Base-by-base conservation (phyloP, 2,113 vertebrate genomes). In the Oncorhynchus keta region DNA sequence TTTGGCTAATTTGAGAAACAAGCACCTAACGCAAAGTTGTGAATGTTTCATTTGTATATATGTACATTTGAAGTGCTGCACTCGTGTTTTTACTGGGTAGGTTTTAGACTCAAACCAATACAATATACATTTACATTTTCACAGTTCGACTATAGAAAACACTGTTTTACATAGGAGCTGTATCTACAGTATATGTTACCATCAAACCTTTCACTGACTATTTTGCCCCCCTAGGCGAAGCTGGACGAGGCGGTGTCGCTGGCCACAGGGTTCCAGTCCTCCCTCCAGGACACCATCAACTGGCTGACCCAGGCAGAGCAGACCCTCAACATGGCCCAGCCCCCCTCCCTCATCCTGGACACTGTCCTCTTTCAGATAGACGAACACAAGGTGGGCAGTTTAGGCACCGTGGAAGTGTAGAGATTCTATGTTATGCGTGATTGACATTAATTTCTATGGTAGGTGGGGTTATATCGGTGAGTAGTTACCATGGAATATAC, bases 251-350 rank as follows among this genome's bases (percentile, higher is more conserved):
- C 95, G 0, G 90, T 99, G 80, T 91, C 92, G 81, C 81, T 98
- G 87, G 98, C 98, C 35, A 97, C 95, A 0, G 95, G 96, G 73
- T 99, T 99, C 90, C 98, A 99, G 93, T 95, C 96, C 24, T 98
- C 97, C 39, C 93, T 99, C 16, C 98, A 99, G 90, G 97, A 99
- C 84, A 99, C 97, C 89, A 99, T 99, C 90, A 99, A 97, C 93
- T 99, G 98, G 98, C 94, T 99, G 81, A 99, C 97, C 0, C 92
- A 98, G 73, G 96, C 97, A 0, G 98, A 99, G 75, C 97, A 99
- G 90, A 96, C 94, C 72, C 91, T 99, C 84, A 99, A 99, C 91
- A 89, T 97, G 8, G 95, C 95, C 0, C 93, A 96, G 20, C 89
- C 96, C 0, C 93, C 98, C 61, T 99, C 97, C 91, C 95, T 99